Evolutionary conservation across 2,888 invertebrate species (phyloP), one percentile per base, ranked within the genome.

Genomic region (Caenorhabditis virilis): DNA sequence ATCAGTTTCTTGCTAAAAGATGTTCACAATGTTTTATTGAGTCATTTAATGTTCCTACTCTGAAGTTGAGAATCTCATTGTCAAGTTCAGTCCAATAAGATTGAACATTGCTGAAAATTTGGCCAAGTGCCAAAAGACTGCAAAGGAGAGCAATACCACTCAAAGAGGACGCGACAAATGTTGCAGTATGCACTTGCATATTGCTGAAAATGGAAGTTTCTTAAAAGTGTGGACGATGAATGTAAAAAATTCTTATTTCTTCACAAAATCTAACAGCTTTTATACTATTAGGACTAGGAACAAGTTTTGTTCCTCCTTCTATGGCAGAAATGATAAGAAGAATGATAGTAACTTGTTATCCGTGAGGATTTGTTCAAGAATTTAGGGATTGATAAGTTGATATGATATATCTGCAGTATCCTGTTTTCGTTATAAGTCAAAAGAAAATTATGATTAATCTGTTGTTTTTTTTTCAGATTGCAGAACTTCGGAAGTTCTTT

Each of bases 171-270:
- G 74, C 74, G 46, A 74, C 48, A 30, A 72, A 69, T 22, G 74
- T 72, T 42, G 67, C 74, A 27, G 74, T 74, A 39, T 72, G 72
- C 48, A 74, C 47, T 57, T 74, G 70, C 74, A 74, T 74, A 45
- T 51, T 56, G 41, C 27, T 35, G n/a, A n/a, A n/a, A n/a, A n/a
- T n/a, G n/a, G n/a, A n/a, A n/a, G n/a, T n/a, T n/a, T n/a, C n/a
- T n/a, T n/a, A n/a, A n/a, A n/a, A n/a, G n/a, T n/a, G n/a, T n/a
- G n/a, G n/a, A n/a, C n/a, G n/a, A n/a, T n/a, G n/a, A n/a, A n/a
- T n/a, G n/a, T n/a, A n/a, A n/a, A n/a, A n/a, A n/a, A n/a, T n/a
- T n/a, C n/a, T n/a, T n/a, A n/a, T n/a, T n/a, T n/a, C n/a, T n/a
- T n/a, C n/a, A n/a, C n/a, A n/a, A n/a, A n/a, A n/a, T n/a, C n/a